Evolutionary conservation across 2,888 invertebrate genomes (phyloP).

Genomic region (Harpalus rubripes): DNA sequence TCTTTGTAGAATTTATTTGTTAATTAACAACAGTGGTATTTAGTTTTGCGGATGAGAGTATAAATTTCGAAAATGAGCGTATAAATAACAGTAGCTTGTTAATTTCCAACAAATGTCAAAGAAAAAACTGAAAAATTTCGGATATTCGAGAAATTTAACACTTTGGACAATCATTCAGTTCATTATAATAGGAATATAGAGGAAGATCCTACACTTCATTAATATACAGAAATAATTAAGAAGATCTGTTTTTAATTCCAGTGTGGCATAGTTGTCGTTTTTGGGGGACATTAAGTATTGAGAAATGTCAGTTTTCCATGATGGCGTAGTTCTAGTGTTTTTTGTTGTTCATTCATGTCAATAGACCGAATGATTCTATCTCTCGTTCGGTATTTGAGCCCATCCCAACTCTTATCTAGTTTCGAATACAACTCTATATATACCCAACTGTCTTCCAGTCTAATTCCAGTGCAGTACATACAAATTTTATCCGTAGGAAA

Average conservation of each 20-base stretch:
- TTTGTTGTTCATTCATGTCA: conserved; percentile 71
- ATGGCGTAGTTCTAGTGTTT: conserved; percentile 39
- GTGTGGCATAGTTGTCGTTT: conserved; percentile 42
- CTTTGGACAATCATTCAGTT: conserved; percentile 42
- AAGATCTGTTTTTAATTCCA: conserved; percentile 51
- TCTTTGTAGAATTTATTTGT: conserved; percentile 24
- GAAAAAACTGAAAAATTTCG: conserved; percentile 35
- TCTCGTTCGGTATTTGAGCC: conserved; percentile 70
- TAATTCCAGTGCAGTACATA: conserved; percentile 64
- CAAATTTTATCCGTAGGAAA: background rate
- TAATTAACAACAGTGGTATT: conserved; percentile 30
- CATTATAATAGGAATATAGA: conserved; percentile 19
- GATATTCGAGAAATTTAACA: conserved; percentile 45
- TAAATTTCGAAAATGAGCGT: conserved; percentile 47
- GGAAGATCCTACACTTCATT: conserved; percentile 16
- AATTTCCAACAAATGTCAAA: conserved; percentile 43
- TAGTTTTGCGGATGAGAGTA: conserved; percentile 27
- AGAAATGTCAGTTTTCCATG: conserved; percentile 65
- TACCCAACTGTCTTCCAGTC: conserved; percentile 67
- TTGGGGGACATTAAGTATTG: conserved; percentile 61
- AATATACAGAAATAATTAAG: conserved; percentile 54
- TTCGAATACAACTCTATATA: conserved; percentile 70
- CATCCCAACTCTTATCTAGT: conserved; percentile 70
- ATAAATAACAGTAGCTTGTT: conserved; percentile 46
- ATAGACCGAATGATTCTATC: conserved; percentile 69